Evolutionary conservation across 2,797 vertebrate species (phyloP), one percentile per base, ranked within the genome.

Genomic region (Phalloptychus januarius): DNA sequence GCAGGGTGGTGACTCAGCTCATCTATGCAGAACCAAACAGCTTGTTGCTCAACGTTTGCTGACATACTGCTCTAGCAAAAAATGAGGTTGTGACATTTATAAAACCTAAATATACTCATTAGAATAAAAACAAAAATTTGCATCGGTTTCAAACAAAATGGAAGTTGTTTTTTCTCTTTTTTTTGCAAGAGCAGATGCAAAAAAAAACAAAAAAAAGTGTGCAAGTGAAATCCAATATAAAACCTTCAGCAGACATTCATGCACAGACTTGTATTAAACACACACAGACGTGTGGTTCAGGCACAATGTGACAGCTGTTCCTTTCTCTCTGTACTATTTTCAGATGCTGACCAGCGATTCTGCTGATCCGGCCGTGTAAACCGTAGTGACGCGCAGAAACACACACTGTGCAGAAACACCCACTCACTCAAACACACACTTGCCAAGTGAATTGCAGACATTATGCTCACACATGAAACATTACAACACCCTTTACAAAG

Each of bases 371-470:
- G 76, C 52, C 69, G 36, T 56, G 80, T 65, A 74, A 79, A 80
- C 72, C 42, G 20, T 48, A 71, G 71, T 79, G 70, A 77, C 77
- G 71, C 63, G 71, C 50, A 63, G 65, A 76, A 61, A 76, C 75
- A 72, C 76, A 69, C 61, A 69, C 48, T 12, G 5, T 20, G 54
- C 67, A 63, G 42, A 44, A 5, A 74, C 56, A 7, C 4, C 16
- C 71, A 23, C 73, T 63, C 76, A 15, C 7, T n/a, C 71, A 58
- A 40, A 74, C 36, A 46, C 79, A 73, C 77, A 79, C 15, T 72
- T 38, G 79, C 31, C 81, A 85, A 79, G 40, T 48, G 52, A 74
- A 89, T 89, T 87, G 85, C 67, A 89, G 79, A 79, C 79, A 82
- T 84, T 82, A 75, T 28, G 5, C 45, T 67, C 79, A 80, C 75